These are phyloP conservation scores for Maniola hyperantus DNA, from an alignment of 2,888 invertebrate species.

Conservation along the genomic window DNA sequence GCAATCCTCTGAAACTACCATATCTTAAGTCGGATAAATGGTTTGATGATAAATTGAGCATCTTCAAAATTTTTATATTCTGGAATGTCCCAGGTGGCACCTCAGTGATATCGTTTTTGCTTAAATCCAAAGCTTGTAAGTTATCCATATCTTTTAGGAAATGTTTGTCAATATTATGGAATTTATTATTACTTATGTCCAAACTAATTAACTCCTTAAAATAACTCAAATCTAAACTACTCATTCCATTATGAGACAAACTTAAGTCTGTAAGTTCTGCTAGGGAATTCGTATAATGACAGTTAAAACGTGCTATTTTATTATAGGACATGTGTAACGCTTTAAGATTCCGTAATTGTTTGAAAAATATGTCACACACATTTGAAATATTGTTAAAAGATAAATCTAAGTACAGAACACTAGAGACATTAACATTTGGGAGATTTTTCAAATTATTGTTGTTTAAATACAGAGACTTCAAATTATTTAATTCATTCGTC, in stretches of 20 bases:
- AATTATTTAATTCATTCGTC: slow-evolving; percentile 49
- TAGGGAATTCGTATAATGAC: slow-evolving; percentile 53
- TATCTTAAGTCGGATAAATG: slow-evolving; percentile 57
- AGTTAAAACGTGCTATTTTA: slow-evolving; percentile 59
- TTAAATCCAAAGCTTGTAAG: slow-evolving; percentile 63
- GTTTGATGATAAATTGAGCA: slow-evolving; percentile 66
- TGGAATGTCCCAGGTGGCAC: slow-evolving; percentile 67
- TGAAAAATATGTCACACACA: slow-evolving; percentile 20
- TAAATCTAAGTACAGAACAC: slow-evolving; percentile 35
- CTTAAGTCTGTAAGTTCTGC: slow-evolving; percentile 53
- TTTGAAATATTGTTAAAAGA: slow-evolving; percentile 31
- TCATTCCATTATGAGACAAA: slow-evolving; percentile 59
- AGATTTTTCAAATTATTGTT: slow-evolving; percentile 54
- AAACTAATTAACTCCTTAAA: slow-evolving; percentile 57
- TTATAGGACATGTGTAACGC: slow-evolving; percentile 59
- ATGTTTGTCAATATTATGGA: slow-evolving; percentile 52
- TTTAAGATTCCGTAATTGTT: slow-evolving; percentile 46
- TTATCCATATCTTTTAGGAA: slow-evolving; percentile 55
- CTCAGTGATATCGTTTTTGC: slow-evolving; percentile 57
- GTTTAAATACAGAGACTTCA: slow-evolving; percentile 62
- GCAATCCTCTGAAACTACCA: slow-evolving; percentile 66
- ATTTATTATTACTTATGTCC: slow-evolving; percentile 59
- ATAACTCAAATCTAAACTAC: slow-evolving; percentile 55
- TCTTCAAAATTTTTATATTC: slow-evolving; percentile 58
- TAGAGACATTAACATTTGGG: slow-evolving; percentile 33